Percentiles rank a stretch among this genome's conserved stretches.
These are phyloP conservation scores for Marcusenius ussheri DNA, from an alignment of 2,113 vertebrate species.

Conservation along the genomic window DNA sequence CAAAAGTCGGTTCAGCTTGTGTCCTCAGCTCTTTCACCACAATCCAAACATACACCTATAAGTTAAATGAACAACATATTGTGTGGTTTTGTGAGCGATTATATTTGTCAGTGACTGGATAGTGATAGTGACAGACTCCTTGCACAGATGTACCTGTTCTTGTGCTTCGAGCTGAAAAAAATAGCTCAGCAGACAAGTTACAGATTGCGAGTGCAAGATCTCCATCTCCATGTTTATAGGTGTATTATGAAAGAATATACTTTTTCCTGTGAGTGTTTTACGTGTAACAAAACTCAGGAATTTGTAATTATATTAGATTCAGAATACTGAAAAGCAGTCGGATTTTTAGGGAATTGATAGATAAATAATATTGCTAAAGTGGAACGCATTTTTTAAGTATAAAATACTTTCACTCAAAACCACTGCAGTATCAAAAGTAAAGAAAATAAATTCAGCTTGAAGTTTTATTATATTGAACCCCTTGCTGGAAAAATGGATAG, in stretches of 20 bases:
- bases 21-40: not conserved
- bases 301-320: not conserved
- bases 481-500: not conserved
- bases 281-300: not conserved
- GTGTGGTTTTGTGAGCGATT: not conserved
- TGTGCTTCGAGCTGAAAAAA: not conserved
- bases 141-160: not conserved
- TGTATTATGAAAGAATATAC: not conserved
- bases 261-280: not conserved
- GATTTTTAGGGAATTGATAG: not conserved
- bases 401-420: not conserved
- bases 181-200: not conserved
- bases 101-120: not conserved
- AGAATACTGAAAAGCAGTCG: not conserved
- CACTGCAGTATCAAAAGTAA: not conserved
- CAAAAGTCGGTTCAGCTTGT: not conserved
- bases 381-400: not conserved
- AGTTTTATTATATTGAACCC: not conserved
- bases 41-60: not conserved
- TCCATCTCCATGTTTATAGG: too few relatives aligned
- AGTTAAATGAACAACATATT: not conserved
- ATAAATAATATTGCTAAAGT: not conserved
- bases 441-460: not conserved
- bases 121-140: not conserved
- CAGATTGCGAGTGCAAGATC: not conserved